phyloP scores from a whole-genome alignment of 2,888 invertebrate genomes.

The Crematogaster levior region DNA sequence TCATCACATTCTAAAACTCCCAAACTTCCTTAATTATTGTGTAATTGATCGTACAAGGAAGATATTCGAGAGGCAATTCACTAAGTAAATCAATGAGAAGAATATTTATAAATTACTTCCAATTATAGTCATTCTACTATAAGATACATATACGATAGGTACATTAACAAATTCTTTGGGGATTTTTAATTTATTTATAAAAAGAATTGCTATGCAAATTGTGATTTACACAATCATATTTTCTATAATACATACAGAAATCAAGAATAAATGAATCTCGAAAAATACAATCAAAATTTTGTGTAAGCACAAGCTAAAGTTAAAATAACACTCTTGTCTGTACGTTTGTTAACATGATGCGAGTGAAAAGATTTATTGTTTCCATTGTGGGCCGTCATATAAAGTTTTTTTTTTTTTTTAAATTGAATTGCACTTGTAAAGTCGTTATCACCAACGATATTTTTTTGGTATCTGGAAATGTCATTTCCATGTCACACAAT shows the following conservation, averaged over 20 bases:
- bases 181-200: background rate
- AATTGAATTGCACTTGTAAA: conserved; percentile 39
- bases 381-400: conserved; percentile 15
- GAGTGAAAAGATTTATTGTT: conserved; percentile 32
- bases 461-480: conserved; percentile 59
- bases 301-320: background rate
- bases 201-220: background rate
- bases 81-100: background rate
- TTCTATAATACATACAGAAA: background rate
- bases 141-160: background rate
- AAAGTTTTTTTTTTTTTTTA: conserved; percentile 19
- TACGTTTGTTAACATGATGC: conserved; percentile 24
- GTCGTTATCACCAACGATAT: conserved; percentile 57
- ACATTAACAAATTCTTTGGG: background rate
- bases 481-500: conserved; percentile 61
- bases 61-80: conserved; percentile 10
- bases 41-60: conserved; percentile 38
- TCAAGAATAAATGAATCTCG: background rate
- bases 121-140: background rate
- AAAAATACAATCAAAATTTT: conserved; percentile 19
- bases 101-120: conserved; percentile 11
- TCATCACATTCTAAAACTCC: conserved; percentile 59
- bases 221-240: background rate
- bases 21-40: conserved; percentile 61
- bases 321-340: conserved; percentile 18